A percentile compares a stretch with the other conserved stretches of the same genome.
Evolutionary conservation across 2,888 invertebrate genomes (phyloP).

Genomic region (Folsomia candida): DNA sequence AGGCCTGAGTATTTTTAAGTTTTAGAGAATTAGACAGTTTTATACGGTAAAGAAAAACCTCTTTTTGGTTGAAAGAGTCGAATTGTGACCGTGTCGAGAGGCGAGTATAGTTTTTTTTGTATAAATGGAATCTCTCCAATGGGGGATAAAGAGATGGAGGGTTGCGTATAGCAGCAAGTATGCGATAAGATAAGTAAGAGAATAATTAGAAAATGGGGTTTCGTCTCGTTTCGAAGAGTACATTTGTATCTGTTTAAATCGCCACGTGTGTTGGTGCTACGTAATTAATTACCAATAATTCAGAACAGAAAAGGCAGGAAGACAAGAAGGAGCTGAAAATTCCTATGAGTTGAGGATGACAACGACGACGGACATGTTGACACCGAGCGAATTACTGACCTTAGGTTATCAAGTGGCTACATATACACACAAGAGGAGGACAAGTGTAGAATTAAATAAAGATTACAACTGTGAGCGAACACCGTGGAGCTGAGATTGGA

Average conservation of each 20-base stretch:
- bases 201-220: not conserved
- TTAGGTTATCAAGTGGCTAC: constrained; percentile 18
- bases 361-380: not conserved
- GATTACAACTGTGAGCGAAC: constrained; percentile 36
- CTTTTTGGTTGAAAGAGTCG: too few species aligned
- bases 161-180: not conserved
- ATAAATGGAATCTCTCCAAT: not conserved
- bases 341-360: too few species aligned
- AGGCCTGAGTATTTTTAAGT: constrained; percentile 4
- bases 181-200: not conserved
- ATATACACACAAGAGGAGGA: not conserved
- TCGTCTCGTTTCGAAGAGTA: too few species aligned
- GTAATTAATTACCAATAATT: too few species aligned
- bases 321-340: too few species aligned
- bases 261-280: too few species aligned
- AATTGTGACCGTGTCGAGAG: too few species aligned
- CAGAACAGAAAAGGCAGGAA: not conserved
- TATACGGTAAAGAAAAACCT: too few species aligned
- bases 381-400: constrained; percentile 21
- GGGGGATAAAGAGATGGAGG: not conserved
- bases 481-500: constrained; percentile 32
- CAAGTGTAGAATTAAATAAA: constrained; percentile 7
- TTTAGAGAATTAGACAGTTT: too few species aligned
- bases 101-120: not conserved
- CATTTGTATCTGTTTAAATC: too few species aligned